Percentiles rank a stretch among this genome's conserved stretches.
Conservation (phyloP, 2,888 invertebrate genomes). For the Netelia melanura region DNA sequence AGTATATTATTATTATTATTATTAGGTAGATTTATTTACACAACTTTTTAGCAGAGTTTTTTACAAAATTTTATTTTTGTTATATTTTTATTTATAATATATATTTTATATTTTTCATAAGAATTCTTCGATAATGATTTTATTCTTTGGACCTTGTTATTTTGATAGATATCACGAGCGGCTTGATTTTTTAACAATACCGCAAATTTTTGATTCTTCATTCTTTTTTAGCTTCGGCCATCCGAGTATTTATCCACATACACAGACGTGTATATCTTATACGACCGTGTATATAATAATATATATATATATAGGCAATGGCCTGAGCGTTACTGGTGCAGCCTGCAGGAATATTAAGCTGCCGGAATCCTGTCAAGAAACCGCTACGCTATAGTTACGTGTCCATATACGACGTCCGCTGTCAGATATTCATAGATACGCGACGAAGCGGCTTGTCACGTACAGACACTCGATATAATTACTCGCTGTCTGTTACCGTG, state of each 20-base stretch:
- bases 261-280: background rate
- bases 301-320: background rate
- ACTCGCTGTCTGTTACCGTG: constrained; percentile 41
- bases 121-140: too few species aligned
- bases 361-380: constrained; percentile 33
- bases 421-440: constrained; percentile 35
- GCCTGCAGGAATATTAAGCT: constrained; percentile 44
- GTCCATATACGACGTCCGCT: constrained; percentile 15
- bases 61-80: too few species aligned
- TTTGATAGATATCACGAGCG: too few species aligned
- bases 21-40: too few species aligned
- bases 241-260: background rate
- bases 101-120: too few species aligned
- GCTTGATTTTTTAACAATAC: too few species aligned
- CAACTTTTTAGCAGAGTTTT: too few species aligned
- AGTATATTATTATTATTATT: too few species aligned
- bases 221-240: background rate
- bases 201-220: too few species aligned
- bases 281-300: background rate
- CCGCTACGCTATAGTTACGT: constrained; percentile 42
- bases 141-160: too few species aligned
- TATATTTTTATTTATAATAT: too few species aligned
- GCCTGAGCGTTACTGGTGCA: constrained; percentile 34
- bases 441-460: constrained; percentile 57
- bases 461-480: constrained; percentile 58